Evolutionary conservation across 2,797 vertebrate genomes (phyloP).

Genomic region (Smutsia temminckii): DNA sequence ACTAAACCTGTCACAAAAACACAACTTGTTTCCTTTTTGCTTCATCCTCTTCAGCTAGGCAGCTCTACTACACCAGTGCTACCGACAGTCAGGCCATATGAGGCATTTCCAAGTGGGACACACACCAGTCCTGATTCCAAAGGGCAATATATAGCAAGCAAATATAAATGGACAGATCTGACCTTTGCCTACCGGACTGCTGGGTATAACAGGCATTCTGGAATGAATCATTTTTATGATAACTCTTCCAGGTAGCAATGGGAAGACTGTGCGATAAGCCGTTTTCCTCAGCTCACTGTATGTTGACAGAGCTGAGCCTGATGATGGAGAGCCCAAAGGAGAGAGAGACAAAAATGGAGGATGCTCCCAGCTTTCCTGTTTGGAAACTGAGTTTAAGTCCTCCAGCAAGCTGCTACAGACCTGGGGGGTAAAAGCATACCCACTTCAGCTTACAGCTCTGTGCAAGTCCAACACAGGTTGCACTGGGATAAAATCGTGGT

Average conservation of each 20-base stretch:
- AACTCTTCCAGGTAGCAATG: background rate
- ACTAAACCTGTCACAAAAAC: background rate
- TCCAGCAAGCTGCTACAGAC: background rate
- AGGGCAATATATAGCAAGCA: background rate
- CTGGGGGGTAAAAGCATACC: background rate
- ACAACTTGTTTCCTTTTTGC: background rate
- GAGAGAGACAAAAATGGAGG: background rate
- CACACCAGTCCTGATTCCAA: background rate
- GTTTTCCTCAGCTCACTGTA: background rate
- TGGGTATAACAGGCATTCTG: background rate
- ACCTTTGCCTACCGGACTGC: background rate
- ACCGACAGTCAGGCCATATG: background rate
- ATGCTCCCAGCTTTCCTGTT: background rate
- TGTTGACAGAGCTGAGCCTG: background rate
- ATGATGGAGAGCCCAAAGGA: background rate
- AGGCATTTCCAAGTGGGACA: background rate
- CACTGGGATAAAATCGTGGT: background rate
- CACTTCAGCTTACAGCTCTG: background rate
- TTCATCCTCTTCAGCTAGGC: background rate
- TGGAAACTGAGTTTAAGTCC: background rate
- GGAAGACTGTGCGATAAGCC: background rate
- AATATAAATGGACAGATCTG: background rate
- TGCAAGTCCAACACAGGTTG: background rate
- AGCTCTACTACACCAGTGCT: background rate
- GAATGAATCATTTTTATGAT: background rate